Evolutionary conservation across 30 jellyfish, hydroid and myxozoan genomes (phyloP).

Genomic region (Rhopilema esculentum): DNA sequence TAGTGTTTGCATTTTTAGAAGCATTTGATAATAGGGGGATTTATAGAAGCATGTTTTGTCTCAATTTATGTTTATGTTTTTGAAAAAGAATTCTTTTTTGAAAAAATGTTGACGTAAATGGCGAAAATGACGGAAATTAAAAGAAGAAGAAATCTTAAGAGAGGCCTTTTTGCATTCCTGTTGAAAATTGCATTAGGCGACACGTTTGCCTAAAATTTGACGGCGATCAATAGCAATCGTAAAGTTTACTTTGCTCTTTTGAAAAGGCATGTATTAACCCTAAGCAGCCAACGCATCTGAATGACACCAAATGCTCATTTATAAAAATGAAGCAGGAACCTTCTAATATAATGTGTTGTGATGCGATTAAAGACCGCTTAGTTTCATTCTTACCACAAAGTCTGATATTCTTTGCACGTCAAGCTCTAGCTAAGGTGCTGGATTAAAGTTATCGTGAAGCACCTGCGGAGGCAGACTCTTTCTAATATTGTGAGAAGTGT

Average conservation of each 20-base stretch:
- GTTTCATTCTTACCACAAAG: background rate
- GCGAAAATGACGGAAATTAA: no score
- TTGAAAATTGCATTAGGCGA: no score
- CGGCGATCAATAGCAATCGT: background rate
- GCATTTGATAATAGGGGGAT: no score
- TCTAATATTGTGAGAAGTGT: background rate
- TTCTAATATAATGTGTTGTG: background rate
- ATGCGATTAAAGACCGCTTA: background rate
- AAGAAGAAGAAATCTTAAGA: no score
- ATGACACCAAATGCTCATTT: background rate
- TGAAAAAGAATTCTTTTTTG: no score
- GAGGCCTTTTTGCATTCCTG: no score
- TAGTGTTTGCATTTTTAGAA: no score
- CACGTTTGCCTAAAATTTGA: no score
- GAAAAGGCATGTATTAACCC: background rate
- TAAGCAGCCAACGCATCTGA: background rate
- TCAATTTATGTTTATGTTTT: no score
- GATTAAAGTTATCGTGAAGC: background rate
- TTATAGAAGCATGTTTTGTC: no score
- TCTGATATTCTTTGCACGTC: background rate
- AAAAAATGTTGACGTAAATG: no score
- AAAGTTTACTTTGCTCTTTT: background rate
- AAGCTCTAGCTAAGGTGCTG: background rate
- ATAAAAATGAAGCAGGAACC: background rate
- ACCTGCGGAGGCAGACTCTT: background rate